phyloP scores from a whole-genome alignment of 2,113 vertebrate genomes.

The Saguinus midas region DNA sequence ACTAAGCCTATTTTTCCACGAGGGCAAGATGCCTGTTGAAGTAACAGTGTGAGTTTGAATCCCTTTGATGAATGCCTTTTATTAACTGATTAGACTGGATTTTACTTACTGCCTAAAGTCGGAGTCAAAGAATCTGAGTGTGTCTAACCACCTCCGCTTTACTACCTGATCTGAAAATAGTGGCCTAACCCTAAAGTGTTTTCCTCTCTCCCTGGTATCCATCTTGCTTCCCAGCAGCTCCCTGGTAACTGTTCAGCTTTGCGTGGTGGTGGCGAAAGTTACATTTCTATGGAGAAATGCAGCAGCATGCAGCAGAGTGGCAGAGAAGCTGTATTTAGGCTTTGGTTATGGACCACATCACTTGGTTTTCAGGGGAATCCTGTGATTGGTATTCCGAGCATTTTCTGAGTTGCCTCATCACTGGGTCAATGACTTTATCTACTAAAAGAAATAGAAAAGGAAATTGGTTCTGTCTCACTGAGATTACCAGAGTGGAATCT shows the following conservation, averaged over 20 bases:
- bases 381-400: not conserved
- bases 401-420: not conserved
- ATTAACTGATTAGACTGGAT: slow-evolving; percentile 9
- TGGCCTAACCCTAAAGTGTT: not conserved
- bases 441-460: not conserved
- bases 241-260: not conserved
- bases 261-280: not conserved
- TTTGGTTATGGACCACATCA: not conserved
- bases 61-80: slow-evolving; percentile 41
- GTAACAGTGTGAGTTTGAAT: not conserved
- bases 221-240: not conserved
- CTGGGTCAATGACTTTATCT: not conserved
- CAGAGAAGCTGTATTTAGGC: not conserved
- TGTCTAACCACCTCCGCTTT: slow-evolving; percentile 37
- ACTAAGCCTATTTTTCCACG: slow-evolving; percentile 13
- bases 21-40: not conserved
- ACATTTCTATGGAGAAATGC: not conserved
- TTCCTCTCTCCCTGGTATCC: not conserved
- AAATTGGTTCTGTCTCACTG: not conserved
- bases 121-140: slow-evolving; percentile 28
- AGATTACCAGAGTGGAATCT: not conserved
- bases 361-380: not conserved
- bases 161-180: slow-evolving; percentile 44
- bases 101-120: slow-evolving; percentile 34
- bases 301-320: not conserved